A percentile compares a stretch with the other conserved stretches of the same genome.
phyloP scores from a whole-genome alignment of 2,113 vertebrate genomes.

The Micronycteris hirsuta region DNA sequence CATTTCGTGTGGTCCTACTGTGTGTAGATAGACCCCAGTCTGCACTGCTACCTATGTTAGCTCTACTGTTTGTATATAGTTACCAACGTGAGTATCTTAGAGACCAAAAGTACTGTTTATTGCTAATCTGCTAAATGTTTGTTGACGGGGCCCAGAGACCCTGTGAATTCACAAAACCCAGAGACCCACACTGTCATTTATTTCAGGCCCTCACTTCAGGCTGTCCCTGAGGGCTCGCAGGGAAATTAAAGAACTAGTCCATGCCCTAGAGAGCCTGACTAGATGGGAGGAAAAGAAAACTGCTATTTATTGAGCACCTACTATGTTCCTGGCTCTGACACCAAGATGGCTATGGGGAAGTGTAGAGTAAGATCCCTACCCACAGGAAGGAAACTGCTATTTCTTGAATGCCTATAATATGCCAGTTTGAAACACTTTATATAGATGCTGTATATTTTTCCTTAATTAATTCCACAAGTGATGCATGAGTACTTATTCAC shows the following conservation, averaged over 20 bases:
- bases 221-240: not conserved
- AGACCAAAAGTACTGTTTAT: not conserved
- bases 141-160: not conserved
- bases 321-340: not conserved
- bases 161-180: not conserved
- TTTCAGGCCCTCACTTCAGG: not conserved
- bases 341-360: not conserved
- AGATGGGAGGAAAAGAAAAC: not conserved
- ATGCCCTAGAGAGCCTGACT: not conserved
- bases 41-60: not conserved
- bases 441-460: not conserved
- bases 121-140: not conserved
- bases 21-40: not conserved
- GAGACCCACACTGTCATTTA: too few relatives aligned
- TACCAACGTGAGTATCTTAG: not conserved
- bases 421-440: not conserved
- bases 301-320: not conserved
- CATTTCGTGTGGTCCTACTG: not conserved
- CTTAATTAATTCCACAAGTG: not conserved
- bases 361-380: not conserved
- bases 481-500: fast-evolving
- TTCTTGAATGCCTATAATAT: not conserved
- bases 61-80: not conserved
- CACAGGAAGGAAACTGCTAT: not conserved
- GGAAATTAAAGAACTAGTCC: not conserved